Evolutionary conservation across 2,797 vertebrate species (phyloP).

Genomic region (Pelobates cultripes): DNA sequence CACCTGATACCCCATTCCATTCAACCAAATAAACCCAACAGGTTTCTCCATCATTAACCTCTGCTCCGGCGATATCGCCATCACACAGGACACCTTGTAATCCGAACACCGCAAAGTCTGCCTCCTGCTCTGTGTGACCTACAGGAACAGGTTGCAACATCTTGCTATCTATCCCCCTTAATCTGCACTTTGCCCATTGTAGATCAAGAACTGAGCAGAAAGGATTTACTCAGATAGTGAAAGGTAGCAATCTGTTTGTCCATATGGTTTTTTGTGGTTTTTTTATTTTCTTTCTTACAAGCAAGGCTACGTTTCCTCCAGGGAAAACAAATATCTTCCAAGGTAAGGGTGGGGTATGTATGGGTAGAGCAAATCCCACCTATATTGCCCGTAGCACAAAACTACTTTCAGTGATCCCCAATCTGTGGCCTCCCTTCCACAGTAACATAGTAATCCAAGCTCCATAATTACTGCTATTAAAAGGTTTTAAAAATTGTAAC

Average conservation of each 20-base stretch:
- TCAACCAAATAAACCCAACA: background rate
- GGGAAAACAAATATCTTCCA: conserved; percentile 14
- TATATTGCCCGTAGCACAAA: conserved; percentile 37
- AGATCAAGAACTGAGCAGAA: conserved; percentile 1
- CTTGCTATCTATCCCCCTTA: conserved; percentile 15
- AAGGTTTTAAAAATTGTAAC: conserved; percentile 34
- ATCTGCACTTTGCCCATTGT: background rate
- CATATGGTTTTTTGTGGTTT: conserved; percentile 43
- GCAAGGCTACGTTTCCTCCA: conserved; percentile 28
- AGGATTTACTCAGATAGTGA: conserved; percentile 5
- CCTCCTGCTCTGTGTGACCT: background rate
- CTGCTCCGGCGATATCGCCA: background rate
- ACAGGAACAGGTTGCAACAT: conserved; percentile 7
- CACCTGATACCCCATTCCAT: background rate
- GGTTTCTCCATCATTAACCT: background rate
- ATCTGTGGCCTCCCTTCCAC: conserved; percentile 21
- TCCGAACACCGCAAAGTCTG: background rate
- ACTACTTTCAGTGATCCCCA: conserved; percentile 15
- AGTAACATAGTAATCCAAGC: conserved; percentile 36
- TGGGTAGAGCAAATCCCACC: conserved; percentile 22
- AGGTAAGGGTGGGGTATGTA: conserved; percentile 36
- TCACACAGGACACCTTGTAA: background rate
- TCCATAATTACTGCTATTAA: conserved; percentile 44
- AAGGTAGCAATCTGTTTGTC: conserved; percentile 44
- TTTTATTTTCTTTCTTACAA: background rate